phyloP scores from a whole-genome alignment of 1,140 invertebrate species.

The Scylla paramamosain region DNA sequence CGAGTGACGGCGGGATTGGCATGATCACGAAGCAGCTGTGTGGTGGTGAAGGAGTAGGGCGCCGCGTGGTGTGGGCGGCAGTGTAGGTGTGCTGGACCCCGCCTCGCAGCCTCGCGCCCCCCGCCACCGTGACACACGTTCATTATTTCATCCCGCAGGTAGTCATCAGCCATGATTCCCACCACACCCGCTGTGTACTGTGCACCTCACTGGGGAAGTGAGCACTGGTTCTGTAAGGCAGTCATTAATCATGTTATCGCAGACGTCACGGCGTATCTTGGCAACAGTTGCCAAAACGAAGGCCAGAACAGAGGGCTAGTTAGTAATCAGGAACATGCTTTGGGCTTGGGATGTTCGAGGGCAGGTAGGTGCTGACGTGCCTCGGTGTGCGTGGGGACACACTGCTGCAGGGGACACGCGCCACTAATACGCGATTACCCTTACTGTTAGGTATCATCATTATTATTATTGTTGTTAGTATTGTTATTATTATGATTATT shows the following conservation, averaged over 20 bases:
- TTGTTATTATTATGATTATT: conserved; percentile 48
- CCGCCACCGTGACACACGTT: neutral
- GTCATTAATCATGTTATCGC: neutral
- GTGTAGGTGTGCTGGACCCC: conserved; percentile 32
- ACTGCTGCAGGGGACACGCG: neutral
- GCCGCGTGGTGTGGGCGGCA: neutral
- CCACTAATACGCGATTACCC: neutral
- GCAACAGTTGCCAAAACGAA: neutral
- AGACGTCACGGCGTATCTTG: neutral
- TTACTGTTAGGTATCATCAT: conserved; percentile 24
- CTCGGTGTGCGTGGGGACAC: neutral
- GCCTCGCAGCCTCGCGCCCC: neutral
- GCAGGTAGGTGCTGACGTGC: neutral
- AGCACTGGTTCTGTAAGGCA: neutral
- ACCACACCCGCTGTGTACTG: neutral
- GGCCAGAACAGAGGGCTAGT: neutral
- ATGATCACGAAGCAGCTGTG: conserved; percentile 53
- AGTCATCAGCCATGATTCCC: neutral
- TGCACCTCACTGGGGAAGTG: no score
- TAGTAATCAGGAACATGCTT: no score
- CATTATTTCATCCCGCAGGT: neutral
- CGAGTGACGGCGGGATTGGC: conserved; percentile 3
- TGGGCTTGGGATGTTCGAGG: no score
- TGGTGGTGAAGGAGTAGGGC: conserved; percentile 1
- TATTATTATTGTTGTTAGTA: conserved; percentile 34